Percentiles rank a stretch among this genome's conserved stretches.
Conservation (phyloP, 2,888 invertebrate genomes). For the Nectonema munidae region DNA sequence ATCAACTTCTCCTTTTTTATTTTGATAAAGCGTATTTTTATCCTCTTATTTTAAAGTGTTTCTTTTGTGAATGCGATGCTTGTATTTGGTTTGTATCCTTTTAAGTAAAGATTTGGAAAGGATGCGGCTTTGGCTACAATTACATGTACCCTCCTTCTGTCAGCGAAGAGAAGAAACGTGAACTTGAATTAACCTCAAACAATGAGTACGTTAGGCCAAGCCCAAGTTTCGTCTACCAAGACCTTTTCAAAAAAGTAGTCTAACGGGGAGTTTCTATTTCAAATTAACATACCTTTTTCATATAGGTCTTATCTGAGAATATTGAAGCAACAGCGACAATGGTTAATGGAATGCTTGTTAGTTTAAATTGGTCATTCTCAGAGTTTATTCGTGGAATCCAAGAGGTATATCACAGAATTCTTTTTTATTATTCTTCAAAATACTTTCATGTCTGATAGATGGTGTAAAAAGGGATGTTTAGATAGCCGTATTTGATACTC, state of each 20-base stretch:
- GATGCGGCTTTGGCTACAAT: slow-evolving; percentile 43
- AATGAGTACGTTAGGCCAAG: slow-evolving; percentile 23
- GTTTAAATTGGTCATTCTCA: slow-evolving; percentile 54
- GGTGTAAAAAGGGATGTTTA: too few relatives aligned
- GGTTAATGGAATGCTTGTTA: slow-evolving; percentile 42
- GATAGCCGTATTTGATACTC: too few relatives aligned
- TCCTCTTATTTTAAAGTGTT: too few relatives aligned
- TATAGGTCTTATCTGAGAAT: slow-evolving; percentile 24
- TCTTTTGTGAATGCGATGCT: too few relatives aligned
- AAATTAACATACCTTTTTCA: background rate
- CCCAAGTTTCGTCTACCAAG: slow-evolving; percentile 17
- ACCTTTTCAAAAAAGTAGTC: slow-evolving; percentile 6
- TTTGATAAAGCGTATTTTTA: too few relatives aligned
- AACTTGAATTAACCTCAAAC: background rate
- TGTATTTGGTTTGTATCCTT: too few relatives aligned
- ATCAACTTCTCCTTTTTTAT: too few relatives aligned
- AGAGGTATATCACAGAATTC: slow-evolving; percentile 29
- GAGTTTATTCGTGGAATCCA: slow-evolving; percentile 52
- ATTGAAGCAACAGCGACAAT: slow-evolving; percentile 35
- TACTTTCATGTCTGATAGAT: too few relatives aligned
- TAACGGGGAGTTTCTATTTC: background rate
- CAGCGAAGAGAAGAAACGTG: slow-evolving; percentile 20
- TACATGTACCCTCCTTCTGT: slow-evolving; percentile 29
- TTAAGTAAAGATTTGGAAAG: too few relatives aligned
- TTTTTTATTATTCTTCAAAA: too few relatives aligned